These are phyloP conservation scores for Caenorhabditis angaria DNA, from an alignment of 2,888 invertebrate genomes.

Conservation along the genomic window DNA sequence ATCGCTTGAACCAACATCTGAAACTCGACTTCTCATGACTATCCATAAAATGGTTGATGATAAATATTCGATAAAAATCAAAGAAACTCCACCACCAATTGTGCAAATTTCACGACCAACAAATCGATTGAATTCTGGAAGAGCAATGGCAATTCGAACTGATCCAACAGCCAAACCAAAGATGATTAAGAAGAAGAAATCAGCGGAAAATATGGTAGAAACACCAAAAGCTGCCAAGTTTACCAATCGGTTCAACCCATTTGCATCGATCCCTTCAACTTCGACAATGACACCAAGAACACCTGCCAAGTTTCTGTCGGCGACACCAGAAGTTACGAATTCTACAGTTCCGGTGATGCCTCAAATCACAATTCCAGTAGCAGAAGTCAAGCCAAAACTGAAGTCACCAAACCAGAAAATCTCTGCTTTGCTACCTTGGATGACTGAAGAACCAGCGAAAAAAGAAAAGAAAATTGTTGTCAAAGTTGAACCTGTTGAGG, in stretches of 20 bases:
- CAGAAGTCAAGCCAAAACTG: background rate
- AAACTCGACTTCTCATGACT: background rate
- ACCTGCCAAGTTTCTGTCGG: background rate
- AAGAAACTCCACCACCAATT: background rate
- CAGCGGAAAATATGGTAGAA: background rate
- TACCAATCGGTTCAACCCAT: conserved; percentile 27
- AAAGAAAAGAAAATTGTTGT: background rate
- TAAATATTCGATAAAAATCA: background rate
- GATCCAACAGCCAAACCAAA: background rate
- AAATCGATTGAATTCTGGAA: background rate
- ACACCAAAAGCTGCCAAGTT: conserved; percentile 12
- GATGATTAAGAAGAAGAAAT: background rate
- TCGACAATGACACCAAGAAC: conserved; percentile 4
- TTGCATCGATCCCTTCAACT: conserved; percentile 10
- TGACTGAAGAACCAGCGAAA: conserved; percentile 7
- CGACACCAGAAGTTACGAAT: background rate
- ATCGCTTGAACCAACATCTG: background rate
- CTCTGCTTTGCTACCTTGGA: conserved; percentile 29
- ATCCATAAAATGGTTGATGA: background rate
- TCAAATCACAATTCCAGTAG: conserved; percentile 9
- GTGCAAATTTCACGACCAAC: background rate
- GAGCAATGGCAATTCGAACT: background rate
- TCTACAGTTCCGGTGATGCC: background rate
- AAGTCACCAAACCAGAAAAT: conserved; percentile 7
- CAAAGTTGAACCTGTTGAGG: background rate